phyloP scores from a whole-genome alignment of 1,140 invertebrate genomes.

The Drosophila leontia region DNA sequence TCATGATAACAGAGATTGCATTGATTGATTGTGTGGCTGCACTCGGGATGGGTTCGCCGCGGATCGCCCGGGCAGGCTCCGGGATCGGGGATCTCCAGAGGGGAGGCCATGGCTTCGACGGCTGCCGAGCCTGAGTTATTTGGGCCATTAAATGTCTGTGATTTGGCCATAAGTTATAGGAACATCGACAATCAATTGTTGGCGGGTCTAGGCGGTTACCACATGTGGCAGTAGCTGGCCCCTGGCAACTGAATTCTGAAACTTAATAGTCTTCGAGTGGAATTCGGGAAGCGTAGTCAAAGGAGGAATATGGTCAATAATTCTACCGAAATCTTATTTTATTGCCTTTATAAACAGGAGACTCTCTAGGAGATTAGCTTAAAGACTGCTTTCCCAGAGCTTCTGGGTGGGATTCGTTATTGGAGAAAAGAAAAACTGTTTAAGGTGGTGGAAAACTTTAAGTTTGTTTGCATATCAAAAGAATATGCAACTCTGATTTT shows the following conservation, averaged over 20 bases:
- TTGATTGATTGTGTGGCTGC: slow-evolving; percentile 76
- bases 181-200: slow-evolving; percentile 72
- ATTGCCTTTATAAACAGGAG: background rate
- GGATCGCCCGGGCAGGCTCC: slow-evolving; percentile 20
- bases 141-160: slow-evolving; percentile 76
- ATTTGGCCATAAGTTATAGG: slow-evolving; percentile 74
- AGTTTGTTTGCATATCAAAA: background rate
- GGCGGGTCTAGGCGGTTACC: slow-evolving; percentile 50
- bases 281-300: slow-evolving; percentile 21
- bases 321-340: slow-evolving; percentile 1
- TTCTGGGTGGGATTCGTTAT: background rate
- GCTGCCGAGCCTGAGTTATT: slow-evolving; percentile 67
- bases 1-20: slow-evolving; percentile 82
- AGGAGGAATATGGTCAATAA: background rate
- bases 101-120: slow-evolving; percentile 36
- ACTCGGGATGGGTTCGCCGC: slow-evolving; percentile 45
- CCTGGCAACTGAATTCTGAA: slow-evolving; percentile 42
- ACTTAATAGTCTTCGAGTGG: slow-evolving; percentile 35
- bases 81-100: slow-evolving; percentile 6
- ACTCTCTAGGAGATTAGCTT: background rate
- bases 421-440: background rate
- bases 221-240: slow-evolving; percentile 51
- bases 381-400: background rate
- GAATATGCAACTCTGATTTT: background rate
- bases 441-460: background rate